Percentiles rank a stretch among this genome's conserved stretches.
Evolutionary conservation across 1,140 invertebrate species (phyloP).

Genomic region (Thaumatotibia leucotreta): DNA sequence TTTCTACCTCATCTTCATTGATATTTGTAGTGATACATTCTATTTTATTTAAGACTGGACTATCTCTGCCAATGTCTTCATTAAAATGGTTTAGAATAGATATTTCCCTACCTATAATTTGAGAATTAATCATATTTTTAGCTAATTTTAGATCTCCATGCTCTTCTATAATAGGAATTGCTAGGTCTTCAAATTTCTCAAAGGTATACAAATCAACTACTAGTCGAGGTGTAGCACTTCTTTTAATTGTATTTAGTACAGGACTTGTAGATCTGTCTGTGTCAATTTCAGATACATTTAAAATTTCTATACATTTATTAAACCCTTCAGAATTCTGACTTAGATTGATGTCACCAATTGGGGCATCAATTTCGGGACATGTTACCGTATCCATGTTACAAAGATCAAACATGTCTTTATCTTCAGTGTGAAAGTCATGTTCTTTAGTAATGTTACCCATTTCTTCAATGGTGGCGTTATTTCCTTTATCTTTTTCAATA

Average conservation of each 20-base stretch:
- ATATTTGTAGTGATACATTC: neutral
- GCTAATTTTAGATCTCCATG: constrained; percentile 32
- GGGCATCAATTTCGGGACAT: neutral
- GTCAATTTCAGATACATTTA: constrained; percentile 4
- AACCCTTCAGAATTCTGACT: constrained; percentile 16
- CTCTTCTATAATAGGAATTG: constrained; percentile 42
- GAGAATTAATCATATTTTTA: constrained; percentile 53
- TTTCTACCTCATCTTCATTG: neutral
- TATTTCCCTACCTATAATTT: constrained; percentile 46
- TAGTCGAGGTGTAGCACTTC: constrained; percentile 33
- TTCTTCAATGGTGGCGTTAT: neutral
- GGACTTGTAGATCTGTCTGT: constrained; percentile 25
- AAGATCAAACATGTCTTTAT: neutral
- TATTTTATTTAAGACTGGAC: constrained; percentile 3
- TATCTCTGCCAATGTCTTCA: neutral
- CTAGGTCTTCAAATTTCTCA: constrained; percentile 59
- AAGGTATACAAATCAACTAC: constrained; percentile 48
- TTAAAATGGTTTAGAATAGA: constrained; percentile 22
- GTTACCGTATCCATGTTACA: constrained; percentile 4
- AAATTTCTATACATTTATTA: constrained; percentile 17
- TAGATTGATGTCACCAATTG: neutral
- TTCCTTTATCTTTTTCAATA: neutral
- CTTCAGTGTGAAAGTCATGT: neutral
- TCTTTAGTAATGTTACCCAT: neutral
- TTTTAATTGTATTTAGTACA: constrained; percentile 20